Percentiles rank a stretch among this genome's conserved stretches.
Conservation (phyloP, 92 coral and sea anemone genomes). For the Zoanthus sansibaricus region DNA sequence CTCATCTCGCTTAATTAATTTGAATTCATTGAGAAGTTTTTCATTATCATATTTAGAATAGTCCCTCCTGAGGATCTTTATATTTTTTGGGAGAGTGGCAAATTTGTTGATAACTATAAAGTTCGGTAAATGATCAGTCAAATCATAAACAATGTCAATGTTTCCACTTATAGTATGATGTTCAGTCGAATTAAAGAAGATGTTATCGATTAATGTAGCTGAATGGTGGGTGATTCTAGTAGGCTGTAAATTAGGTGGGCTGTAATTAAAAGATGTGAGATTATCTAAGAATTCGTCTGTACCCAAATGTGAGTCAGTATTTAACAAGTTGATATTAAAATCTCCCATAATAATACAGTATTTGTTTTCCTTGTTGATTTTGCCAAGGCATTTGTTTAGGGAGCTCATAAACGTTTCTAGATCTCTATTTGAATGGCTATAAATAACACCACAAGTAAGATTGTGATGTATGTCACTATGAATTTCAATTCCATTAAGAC, state of each 20-base stretch:
- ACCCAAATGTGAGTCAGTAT: neutral
- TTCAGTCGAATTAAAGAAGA: neutral
- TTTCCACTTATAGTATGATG: no score
- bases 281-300: neutral
- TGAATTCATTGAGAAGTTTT: neutral
- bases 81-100: neutral
- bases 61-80: constrained; percentile 1
- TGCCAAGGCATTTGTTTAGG: neutral
- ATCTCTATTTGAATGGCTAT: neutral
- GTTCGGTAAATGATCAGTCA: no score
- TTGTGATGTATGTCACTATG: no score
- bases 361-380: neutral
- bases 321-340: no score
- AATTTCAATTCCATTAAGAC: no score
- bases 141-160: neutral
- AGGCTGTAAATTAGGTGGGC: neutral
- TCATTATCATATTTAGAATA: constrained; percentile 1
- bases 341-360: no score
- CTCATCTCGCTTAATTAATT: neutral
- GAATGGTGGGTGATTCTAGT: no score
- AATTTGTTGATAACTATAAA: neutral
- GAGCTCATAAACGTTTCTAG: neutral
- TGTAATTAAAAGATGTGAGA: neutral
- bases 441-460: neutral
- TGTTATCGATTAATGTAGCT: neutral